Evolutionary conservation across 2,797 vertebrate genomes (phyloP), one percentile per base, ranked within the genome.

Genomic region (Acrossocheilus fasciatus): DNA sequence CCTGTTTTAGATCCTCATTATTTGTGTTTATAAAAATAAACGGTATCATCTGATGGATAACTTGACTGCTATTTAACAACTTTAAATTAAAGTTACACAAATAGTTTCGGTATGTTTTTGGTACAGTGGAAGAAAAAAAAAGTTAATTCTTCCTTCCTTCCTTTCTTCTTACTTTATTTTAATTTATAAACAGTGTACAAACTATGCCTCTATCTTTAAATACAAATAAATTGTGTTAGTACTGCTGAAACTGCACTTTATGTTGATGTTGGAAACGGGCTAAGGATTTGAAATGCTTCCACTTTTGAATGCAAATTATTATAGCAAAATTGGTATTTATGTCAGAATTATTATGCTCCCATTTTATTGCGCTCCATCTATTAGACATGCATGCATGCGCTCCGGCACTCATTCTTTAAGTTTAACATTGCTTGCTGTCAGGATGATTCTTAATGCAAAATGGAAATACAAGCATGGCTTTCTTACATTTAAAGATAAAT

Each of bases 291-390:
- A 68, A 68, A 68, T 68, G 64, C 64, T 68, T 68, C 14, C 5
- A 66, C 59, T 30, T 30, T 66, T 66, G 62, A 66, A 66, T 34
- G 62, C 64, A 66, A 66, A 66, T 34, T 66, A 66, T 34, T 66
- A 34, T 17, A 68, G 64, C 15, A 66, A 17, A 15, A 66, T 66
- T 66, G 15, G 4, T 17, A 34, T 66, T 34, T 66, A 7, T 17
- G 64, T 66, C 30, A 66, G 30, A 66, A 34, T 34, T 66, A 66
- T 34, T 34, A 6, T 34, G 64, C 14, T 66, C 14, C 30, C 30
- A 6, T 66, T 34, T 66, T 34, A 66, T 17, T 66, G 64, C 1
- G 2, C 64, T 66, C 15, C 30, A 17, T 66, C 30, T 66, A 8
- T 66, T 34, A 34, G 64, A 66, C 64, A 34, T 30, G 30, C 64